Conservation (phyloP, 2,113 vertebrate species). For the Procavia capensis region DNA sequence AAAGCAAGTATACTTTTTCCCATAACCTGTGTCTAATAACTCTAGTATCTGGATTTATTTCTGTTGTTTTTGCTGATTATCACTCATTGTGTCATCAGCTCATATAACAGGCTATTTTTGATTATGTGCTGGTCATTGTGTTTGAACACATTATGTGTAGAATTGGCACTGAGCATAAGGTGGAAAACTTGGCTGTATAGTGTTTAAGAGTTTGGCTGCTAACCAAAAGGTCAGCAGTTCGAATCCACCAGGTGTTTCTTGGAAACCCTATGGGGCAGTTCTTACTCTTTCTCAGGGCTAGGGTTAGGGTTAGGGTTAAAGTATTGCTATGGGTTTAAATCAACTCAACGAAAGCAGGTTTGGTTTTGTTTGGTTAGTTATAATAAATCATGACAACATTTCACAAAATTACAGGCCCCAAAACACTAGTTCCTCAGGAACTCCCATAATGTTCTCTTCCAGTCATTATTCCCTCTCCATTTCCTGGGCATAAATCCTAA, state of each 20-base stretch:
- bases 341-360: too few relatives aligned
- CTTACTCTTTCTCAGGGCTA: too few relatives aligned
- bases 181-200: too few relatives aligned
- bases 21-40: not conserved
- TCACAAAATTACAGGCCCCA: not conserved
- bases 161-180: not conserved
- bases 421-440: not conserved
- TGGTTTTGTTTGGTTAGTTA: not conserved
- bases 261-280: too few relatives aligned
- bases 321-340: too few relatives aligned
- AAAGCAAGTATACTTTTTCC: not conserved
- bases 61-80: not conserved
- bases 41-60: not conserved
- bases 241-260: too few relatives aligned
- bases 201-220: too few relatives aligned
- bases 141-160: not conserved
- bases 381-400: not conserved
- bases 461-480: not conserved
- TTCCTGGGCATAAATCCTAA: not conserved
- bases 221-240: too few relatives aligned
- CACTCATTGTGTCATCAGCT: not conserved
- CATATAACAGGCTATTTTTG: not conserved
- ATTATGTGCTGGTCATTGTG: not conserved
- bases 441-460: not conserved
- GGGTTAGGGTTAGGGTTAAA: too few relatives aligned